Conservation (phyloP, 2,113 vertebrate species). For the Syngnathoides biaculeatus region DNA sequence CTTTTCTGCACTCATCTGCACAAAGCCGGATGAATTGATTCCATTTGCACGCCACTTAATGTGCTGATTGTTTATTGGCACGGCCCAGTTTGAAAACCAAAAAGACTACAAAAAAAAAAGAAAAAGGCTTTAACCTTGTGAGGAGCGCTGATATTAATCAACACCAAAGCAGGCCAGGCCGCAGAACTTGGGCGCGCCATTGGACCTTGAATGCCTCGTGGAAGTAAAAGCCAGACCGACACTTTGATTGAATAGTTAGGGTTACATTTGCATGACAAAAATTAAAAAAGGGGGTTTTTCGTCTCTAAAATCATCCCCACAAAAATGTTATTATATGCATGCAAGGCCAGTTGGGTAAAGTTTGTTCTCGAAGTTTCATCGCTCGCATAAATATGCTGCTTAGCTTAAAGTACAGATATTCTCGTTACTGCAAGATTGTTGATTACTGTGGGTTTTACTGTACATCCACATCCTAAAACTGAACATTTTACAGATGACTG, state of each 20-base stretch:
- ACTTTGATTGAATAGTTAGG: neutral
- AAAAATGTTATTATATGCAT: too few relatives aligned
- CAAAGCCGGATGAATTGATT: slow-evolving; percentile 74
- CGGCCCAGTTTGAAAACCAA: slow-evolving; percentile 51
- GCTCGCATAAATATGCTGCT: too few relatives aligned
- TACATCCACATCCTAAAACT: too few relatives aligned
- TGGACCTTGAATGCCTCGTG: neutral
- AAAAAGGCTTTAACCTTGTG: slow-evolving; percentile 47
- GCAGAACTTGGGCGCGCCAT: neutral
- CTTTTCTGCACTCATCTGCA: slow-evolving; percentile 71
- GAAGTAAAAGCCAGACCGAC: neutral
- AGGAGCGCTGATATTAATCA: slow-evolving; percentile 52
- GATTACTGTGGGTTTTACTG: too few relatives aligned
- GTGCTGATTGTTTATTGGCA: slow-evolving; percentile 71
- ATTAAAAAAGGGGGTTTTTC: neutral
- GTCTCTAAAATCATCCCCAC: neutral
- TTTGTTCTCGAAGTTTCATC: too few relatives aligned
- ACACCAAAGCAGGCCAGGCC: slow-evolving; percentile 20
- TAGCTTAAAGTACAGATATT: too few relatives aligned
- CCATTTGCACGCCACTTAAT: slow-evolving; percentile 71
- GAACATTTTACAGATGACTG: too few relatives aligned
- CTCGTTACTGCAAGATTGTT: too few relatives aligned
- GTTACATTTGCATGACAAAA: neutral
- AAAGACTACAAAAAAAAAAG: slow-evolving; percentile 39
- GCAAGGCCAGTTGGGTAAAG: too few relatives aligned